Conservation (phyloP, 2,113 vertebrate species). For the Aegotheles bennettii region DNA sequence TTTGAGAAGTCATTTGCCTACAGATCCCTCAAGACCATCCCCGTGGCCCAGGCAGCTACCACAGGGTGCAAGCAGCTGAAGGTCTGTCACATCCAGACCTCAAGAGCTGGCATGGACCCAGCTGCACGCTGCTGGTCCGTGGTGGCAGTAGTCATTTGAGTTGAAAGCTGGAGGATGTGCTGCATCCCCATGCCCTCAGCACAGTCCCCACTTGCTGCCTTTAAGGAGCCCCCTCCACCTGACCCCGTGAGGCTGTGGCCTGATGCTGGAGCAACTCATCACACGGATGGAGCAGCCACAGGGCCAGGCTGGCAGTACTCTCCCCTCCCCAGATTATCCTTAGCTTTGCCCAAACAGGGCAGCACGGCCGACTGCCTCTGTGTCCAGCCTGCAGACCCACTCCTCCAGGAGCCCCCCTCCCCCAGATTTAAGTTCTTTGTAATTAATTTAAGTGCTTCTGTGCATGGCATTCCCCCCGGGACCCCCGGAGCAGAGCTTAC, state of each 20-base stretch:
- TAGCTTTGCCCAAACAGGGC: not conserved
- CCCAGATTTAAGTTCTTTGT: not conserved
- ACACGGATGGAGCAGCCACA: accelerated
- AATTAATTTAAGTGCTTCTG: not conserved
- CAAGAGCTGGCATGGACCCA: accelerated
- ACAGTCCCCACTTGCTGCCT: not conserved
- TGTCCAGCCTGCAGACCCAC: not conserved
- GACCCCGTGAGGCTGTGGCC: not conserved
- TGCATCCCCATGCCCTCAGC: not conserved
- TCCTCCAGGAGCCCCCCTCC: not conserved
- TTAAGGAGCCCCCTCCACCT: not conserved
- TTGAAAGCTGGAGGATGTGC: not conserved
- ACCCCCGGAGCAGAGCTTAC: not conserved
- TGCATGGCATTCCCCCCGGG: not conserved
- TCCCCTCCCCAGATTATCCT: not conserved
- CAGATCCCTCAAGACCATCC: not conserved
- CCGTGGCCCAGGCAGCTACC: not conserved
- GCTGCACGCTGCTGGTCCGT: accelerated
- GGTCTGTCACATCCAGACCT: not conserved
- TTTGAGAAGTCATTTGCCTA: not conserved
- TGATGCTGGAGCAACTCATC: not conserved
- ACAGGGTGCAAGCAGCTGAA: not conserved
- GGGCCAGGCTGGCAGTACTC: not conserved
- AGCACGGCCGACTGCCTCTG: accelerated
- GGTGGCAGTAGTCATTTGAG: accelerated